Evolutionary conservation across 2,113 vertebrate genomes (phyloP).

Genomic region (Oophaga pumilio): DNA sequence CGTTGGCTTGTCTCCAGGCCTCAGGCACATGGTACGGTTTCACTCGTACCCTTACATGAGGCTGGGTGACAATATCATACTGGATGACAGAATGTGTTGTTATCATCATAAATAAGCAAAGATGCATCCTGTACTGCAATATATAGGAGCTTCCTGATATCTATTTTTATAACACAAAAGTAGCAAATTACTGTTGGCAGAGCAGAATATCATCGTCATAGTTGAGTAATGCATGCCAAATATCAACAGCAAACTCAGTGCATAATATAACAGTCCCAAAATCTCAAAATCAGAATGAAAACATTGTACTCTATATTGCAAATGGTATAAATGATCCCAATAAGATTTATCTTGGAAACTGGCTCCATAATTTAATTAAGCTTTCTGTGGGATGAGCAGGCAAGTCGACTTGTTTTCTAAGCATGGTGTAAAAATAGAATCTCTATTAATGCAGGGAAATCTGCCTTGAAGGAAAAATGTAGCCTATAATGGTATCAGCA

Average conservation of each 20-base stretch:
- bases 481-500: constrained; percentile 43
- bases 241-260: neutral
- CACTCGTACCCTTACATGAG: no score
- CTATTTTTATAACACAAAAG: neutral
- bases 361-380: constrained; percentile 51
- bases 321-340: constrained; percentile 4
- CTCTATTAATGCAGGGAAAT: constrained; percentile 49
- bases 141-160: neutral
- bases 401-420: constrained; percentile 37
- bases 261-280: neutral
- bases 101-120: neutral
- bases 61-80: no score
- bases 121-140: neutral
- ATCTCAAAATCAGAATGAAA: neutral
- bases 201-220: neutral
- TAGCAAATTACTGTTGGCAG: constrained; percentile 10
- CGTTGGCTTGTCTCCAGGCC: no score
- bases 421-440: constrained; percentile 49
- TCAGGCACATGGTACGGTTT: no score
- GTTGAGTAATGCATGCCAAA: neutral
- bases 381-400: constrained; percentile 24
- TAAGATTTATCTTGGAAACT: constrained; percentile 32
- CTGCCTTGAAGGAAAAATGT: constrained; percentile 47
- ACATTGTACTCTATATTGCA: neutral
- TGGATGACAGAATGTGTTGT: neutral